Base-by-base conservation (phyloP, 2,113 vertebrate genomes). In the Cercopithecus mona region DNA sequence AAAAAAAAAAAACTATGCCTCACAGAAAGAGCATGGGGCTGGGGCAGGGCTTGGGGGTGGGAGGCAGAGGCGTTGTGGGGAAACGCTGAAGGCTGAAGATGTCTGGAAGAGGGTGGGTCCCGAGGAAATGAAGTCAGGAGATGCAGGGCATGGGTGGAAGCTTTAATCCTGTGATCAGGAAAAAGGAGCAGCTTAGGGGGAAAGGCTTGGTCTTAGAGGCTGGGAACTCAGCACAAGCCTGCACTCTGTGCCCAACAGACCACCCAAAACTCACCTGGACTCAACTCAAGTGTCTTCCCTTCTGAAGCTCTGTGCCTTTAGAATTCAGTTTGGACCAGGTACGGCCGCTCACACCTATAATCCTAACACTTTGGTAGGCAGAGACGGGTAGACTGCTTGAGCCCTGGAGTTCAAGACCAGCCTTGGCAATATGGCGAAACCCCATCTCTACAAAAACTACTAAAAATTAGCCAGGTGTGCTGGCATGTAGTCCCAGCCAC, bases 11-110 rank as follows among this genome's bases (percentile, higher is more conserved):
- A 30, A 70, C 35, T 4, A 22, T 59, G 35, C 17, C 7, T 22
- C 6, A 6, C 92, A 78, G 0, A 8, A 45, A 84, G 2, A 61
- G 5, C 5, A 7, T 27, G 0, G 25, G 38, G 68, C 22, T 8
- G 23, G 23, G 23, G 59, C 30, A 68, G 32, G 66, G 6, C 8
- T 68, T 7, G 0, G 32, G 32, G 6, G 14, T 68, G 32, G 66
- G 32, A 45, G 12, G 72, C 23, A 84, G 3, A 64, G 5, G 6
- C 6, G 14, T 0, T 18, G 35, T 61, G 0, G 4, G 78, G 12
- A 0, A n/a, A 64, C 11, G 0, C 61, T 64, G 48, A 9, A 40
- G 6, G 11, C 66, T 61, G 86, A 70, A 22, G 59, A 25, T 82
- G 23, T 25, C 30, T 61, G 83, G 59, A 96, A 66, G 8, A 45